Evolutionary conservation across 2,888 invertebrate species (phyloP).

Genomic region (Oxyteleia sp.): DNA sequence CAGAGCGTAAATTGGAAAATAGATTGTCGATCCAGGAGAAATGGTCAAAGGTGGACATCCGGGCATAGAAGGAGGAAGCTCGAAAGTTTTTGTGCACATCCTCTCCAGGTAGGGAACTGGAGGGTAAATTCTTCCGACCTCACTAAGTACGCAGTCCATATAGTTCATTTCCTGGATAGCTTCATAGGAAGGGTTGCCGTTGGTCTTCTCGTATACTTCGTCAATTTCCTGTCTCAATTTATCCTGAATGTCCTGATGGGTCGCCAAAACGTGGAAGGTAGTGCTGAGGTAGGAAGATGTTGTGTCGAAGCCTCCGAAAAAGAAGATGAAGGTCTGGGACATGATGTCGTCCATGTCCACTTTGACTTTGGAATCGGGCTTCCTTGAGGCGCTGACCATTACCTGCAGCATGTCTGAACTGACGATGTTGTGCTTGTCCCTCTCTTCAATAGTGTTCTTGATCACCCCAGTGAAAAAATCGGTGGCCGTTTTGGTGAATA

Average conservation of each 20-base stretch:
- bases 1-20: too few species aligned
- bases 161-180: slow-evolving; percentile 88
- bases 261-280: slow-evolving; percentile 77
- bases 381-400: slow-evolving; percentile 87
- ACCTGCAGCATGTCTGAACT: slow-evolving; percentile 89
- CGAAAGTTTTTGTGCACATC: slow-evolving; percentile 79
- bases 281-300: slow-evolving; percentile 79
- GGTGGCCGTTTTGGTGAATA: slow-evolving; percentile 67
- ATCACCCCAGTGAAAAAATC: slow-evolving; percentile 77
- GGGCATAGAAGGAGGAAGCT: slow-evolving; percentile 80
- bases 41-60: too few species aligned
- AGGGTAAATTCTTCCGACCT: slow-evolving; percentile 81
- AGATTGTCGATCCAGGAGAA: too few species aligned
- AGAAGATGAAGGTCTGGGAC: slow-evolving; percentile 87
- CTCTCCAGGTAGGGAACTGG: slow-evolving; percentile 80
- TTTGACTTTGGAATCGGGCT: slow-evolving; percentile 31
- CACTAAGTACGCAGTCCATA: slow-evolving; percentile 88
- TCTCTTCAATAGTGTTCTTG: slow-evolving; percentile 70
- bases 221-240: slow-evolving; percentile 85
- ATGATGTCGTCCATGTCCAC: slow-evolving; percentile 82
- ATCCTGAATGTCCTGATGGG: slow-evolving; percentile 87
- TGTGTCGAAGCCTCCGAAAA: slow-evolving; percentile 83
- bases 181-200: slow-evolving; percentile 86
- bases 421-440: slow-evolving; percentile 77
- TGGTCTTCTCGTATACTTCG: slow-evolving; percentile 77